Evolutionary conservation across 2,113 vertebrate species (phyloP), one percentile per base, ranked within the genome.

Genomic region (Pelecanus crispus): DNA sequence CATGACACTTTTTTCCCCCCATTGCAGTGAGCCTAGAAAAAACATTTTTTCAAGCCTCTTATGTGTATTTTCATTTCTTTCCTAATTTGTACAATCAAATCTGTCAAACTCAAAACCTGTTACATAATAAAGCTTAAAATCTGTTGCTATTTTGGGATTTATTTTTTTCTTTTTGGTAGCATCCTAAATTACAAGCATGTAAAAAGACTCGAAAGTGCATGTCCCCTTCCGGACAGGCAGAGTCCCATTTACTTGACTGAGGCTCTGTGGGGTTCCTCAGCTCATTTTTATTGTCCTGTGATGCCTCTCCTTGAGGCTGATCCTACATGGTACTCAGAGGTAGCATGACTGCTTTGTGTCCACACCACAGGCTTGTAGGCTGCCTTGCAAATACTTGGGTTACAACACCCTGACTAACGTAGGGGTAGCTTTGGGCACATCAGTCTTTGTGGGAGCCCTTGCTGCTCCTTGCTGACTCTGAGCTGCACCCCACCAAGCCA

Each of bases 41-140:
- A 88, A 94, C 70, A 75, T 86, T 90, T 92, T 80, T 91, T 91
- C 49, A 62, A 91, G 19, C 21, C 11, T 68, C 50, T 89, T 44
- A 36, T 29, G 8, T 87, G 38, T 89, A 82, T 92, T 92, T 94
- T 81, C 1, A 66, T 94, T 94, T 90, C 38, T 91, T 75, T 88
- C 80, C 61, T 92, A 79, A 80, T 94, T 80, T 59, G 12, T 75
- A 77, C n/a, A 66, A 71, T 95, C 24, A 87, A 91, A 94, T 86
- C 62, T 94, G 81, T 68, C 56, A 52, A 88, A 93, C 65, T 63
- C 36, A 92, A 88, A 88, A 58, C 66, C 42, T 68, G 40, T 81
- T 90, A 59, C 34, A 83, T 74, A 86, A 15, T 58, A 66, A 75
- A 66, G 38, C 74, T 93, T 86, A 86, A 93, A 86, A 86, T 92